phyloP scores from a whole-genome alignment of 2,888 invertebrate species.

The Papilio gigon region DNA sequence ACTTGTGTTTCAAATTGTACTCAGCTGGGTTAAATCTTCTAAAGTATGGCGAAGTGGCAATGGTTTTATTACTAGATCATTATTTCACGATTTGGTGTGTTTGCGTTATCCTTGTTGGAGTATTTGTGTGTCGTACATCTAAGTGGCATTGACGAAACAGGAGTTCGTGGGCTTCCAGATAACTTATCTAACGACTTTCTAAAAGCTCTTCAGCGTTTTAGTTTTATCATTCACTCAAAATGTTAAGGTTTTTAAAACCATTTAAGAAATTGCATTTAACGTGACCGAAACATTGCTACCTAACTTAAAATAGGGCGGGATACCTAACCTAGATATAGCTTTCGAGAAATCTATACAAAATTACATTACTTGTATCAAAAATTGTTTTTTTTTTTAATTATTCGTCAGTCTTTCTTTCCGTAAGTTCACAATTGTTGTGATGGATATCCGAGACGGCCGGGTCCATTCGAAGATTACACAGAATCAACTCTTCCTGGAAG shows the following conservation, averaged over 20 bases:
- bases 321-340: no score
- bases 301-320: background rate
- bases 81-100: no score
- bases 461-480: no score
- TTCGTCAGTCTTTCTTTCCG: no score
- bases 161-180: background rate
- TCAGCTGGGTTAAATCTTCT: background rate
- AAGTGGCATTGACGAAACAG: background rate
- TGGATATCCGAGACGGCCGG: no score
- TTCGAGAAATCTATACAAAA: no score
- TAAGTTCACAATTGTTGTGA: no score
- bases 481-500: no score
- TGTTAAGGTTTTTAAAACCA: background rate
- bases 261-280: background rate
- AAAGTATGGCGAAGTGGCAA: background rate
- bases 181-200: slow-evolving; percentile 26
- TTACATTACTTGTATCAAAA: no score
- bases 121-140: background rate
- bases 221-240: background rate
- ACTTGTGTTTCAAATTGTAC: background rate
- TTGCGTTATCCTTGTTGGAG: background rate
- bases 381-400: no score
- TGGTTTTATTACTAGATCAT: no score
- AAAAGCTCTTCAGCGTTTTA: slow-evolving; percentile 16
- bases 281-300: background rate